phyloP scores from a whole-genome alignment of 2,113 vertebrate genomes.

The Coregonus clupeaformis region DNA sequence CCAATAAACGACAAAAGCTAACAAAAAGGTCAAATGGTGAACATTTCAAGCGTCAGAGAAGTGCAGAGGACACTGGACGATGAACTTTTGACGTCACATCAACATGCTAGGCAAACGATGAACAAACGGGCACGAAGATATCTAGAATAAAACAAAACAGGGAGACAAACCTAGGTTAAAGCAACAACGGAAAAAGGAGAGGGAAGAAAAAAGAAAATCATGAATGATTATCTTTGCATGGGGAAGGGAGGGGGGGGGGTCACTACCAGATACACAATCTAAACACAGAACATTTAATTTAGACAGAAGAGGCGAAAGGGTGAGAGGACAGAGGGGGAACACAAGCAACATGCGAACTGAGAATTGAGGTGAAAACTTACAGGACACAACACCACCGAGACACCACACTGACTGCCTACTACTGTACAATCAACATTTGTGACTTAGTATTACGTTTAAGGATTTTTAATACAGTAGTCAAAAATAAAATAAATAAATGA shows the following conservation, averaged over 20 bases:
- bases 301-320: slow-evolving; percentile 48
- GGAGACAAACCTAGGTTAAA: slow-evolving; percentile 90
- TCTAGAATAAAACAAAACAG: slow-evolving; percentile 92
- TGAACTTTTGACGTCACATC: slow-evolving; percentile 97
- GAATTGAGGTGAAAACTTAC: slow-evolving; percentile 73
- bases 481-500: background rate
- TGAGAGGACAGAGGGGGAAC: slow-evolving; percentile 38
- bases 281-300: slow-evolving; percentile 56
- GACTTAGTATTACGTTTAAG: slow-evolving; percentile 61
- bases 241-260: background rate
- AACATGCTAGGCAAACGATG: slow-evolving; percentile 99
- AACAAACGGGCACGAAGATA: slow-evolving; percentile 92
- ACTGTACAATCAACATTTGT: slow-evolving; percentile 58
- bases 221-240: slow-evolving; percentile 62
- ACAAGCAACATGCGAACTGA: slow-evolving; percentile 78
- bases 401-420: slow-evolving; percentile 69
- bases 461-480: background rate
- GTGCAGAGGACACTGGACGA: slow-evolving; percentile 98
- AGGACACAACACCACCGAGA: slow-evolving; percentile 77
- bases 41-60: slow-evolving; percentile 97
- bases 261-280: slow-evolving; percentile 37
- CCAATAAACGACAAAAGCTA: slow-evolving; percentile 86
- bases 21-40: slow-evolving; percentile 86
- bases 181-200: slow-evolving; percentile 83
- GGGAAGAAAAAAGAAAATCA: slow-evolving; percentile 75